A percentile compares a stretch with the other conserved stretches of the same genome.
phyloP scores from a whole-genome alignment of 2,888 invertebrate species.

The Hipparchia semele region DNA sequence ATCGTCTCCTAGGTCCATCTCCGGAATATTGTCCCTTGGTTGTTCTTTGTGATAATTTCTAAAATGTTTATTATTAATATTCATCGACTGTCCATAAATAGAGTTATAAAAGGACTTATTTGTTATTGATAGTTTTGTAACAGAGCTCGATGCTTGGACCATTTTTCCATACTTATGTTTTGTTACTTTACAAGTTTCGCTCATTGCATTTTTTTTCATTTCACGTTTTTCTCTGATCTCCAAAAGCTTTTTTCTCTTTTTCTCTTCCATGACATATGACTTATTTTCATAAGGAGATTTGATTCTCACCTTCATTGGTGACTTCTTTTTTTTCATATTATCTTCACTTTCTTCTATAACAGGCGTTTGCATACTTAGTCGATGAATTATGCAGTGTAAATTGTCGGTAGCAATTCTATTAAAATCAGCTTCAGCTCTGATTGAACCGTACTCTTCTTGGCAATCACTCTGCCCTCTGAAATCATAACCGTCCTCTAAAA shows the following conservation, averaged over 20 bases:
- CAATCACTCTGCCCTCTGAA: neutral
- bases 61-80: constrained; percentile 44
- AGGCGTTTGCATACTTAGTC: constrained; percentile 53
- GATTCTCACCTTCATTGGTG: constrained; percentile 59
- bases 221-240: constrained; percentile 71
- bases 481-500: constrained; percentile 6
- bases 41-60: constrained; percentile 45
- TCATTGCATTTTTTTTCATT: constrained; percentile 62
- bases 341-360: constrained; percentile 61
- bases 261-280: constrained; percentile 65
- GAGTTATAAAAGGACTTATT: constrained; percentile 77
- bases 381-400: constrained; percentile 55
- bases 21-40: constrained; percentile 45
- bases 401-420: constrained; percentile 52
- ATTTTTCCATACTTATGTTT: constrained; percentile 62
- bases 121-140: constrained; percentile 73
- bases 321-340: constrained; percentile 51
- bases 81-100: constrained; percentile 63
- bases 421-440: constrained; percentile 41
- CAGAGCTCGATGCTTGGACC: constrained; percentile 68
- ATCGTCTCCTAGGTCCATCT: constrained; percentile 43
- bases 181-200: constrained; percentile 61
- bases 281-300: constrained; percentile 77
- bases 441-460: neutral
- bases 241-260: constrained; percentile 65